Evolutionary conservation across 2,888 invertebrate genomes (phyloP).

Genomic region (Hydraecia micacea): DNA sequence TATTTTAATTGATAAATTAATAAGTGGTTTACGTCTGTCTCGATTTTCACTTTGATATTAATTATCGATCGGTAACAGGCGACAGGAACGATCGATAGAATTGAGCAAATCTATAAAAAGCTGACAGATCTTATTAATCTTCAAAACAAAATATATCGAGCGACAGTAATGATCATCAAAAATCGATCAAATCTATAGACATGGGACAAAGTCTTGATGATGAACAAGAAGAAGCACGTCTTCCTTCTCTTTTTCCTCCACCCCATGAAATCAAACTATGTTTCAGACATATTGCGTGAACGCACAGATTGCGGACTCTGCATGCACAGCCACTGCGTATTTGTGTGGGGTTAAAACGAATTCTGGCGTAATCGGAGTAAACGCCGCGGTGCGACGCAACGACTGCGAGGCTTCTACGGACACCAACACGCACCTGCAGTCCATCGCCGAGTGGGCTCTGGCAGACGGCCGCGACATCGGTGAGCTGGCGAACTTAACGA

Average conservation of each 20-base stretch:
- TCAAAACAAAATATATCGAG: neutral
- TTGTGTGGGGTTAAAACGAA: constrained; percentile 92
- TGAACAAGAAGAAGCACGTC: neutral
- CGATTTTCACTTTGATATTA: neutral
- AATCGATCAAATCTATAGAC: neutral
- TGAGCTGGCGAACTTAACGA: constrained; percentile 47
- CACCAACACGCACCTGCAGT: constrained; percentile 89
- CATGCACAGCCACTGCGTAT: constrained; percentile 92
- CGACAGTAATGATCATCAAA: neutral
- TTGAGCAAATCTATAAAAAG: neutral
- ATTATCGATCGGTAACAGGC: neutral
- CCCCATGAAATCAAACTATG: neutral
- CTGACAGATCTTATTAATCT: neutral
- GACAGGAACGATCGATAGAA: neutral
- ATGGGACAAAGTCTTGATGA: neutral
- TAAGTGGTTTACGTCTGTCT: too few relatives aligned
- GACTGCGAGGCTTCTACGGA: constrained; percentile 91
- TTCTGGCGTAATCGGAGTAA: constrained; percentile 91
- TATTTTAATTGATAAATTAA: too few relatives aligned
- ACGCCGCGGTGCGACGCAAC: constrained; percentile 89
- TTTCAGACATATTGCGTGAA: constrained; percentile 89
- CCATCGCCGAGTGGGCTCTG: constrained; percentile 92
- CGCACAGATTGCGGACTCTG: constrained; percentile 92
- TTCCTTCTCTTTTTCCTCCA: neutral
- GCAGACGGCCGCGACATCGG: constrained; percentile 80